Evolutionary conservation across 2,888 invertebrate genomes (phyloP).

Genomic region (Glyphotaelius pellucidus): DNA sequence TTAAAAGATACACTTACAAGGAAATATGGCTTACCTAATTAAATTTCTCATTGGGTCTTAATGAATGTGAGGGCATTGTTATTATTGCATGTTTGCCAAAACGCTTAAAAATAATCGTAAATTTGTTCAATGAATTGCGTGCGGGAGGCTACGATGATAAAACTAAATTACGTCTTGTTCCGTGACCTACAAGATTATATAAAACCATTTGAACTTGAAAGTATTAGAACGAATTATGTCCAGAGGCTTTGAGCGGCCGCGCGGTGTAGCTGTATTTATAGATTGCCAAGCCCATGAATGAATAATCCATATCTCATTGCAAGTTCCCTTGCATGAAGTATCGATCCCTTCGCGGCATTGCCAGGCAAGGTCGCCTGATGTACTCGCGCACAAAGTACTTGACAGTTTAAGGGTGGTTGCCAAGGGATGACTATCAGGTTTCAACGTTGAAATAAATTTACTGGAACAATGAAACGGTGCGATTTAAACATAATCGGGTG

Average conservation of each 20-base stretch:
- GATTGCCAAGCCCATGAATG: not conserved
- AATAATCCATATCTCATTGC: conserved; percentile 32
- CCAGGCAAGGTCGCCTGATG: conserved; percentile 8
- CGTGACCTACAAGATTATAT: not conserved
- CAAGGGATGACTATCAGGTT: not conserved
- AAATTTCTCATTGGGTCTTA: not conserved
- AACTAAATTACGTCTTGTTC: not conserved
- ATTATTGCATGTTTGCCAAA: not conserved
- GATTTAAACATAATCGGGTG: not conserved
- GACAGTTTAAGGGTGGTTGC: not conserved
- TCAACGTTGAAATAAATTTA: not conserved
- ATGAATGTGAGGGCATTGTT: not conserved
- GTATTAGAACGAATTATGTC: not conserved
- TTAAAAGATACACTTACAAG: no score
- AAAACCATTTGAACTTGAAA: conserved; percentile 2
- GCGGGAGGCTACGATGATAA: not conserved
- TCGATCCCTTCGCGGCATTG: conserved; percentile 27
- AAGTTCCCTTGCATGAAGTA: conserved; percentile 38
- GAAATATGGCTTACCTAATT: no score
- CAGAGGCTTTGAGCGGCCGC: not conserved
- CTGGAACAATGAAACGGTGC: not conserved
- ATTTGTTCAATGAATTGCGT: conserved; percentile 32
- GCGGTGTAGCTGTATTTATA: conserved; percentile 12
- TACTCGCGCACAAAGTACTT: not conserved
- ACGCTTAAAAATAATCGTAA: not conserved